These are phyloP conservation scores for Hesperia comma DNA, from an alignment of 2,888 invertebrate genomes.

Conservation along the genomic window DNA sequence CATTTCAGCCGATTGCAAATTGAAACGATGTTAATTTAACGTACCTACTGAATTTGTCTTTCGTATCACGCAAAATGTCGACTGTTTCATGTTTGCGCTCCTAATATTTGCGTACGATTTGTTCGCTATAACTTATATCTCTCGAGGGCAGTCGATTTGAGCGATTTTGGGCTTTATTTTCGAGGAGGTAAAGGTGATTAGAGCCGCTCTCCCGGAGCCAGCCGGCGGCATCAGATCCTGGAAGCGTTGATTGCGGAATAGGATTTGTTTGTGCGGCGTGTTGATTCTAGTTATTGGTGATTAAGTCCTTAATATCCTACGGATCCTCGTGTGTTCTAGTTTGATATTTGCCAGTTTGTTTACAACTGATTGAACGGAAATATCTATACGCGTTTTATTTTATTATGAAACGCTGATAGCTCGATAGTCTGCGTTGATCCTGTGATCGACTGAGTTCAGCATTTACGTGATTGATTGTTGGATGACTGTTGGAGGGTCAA, in stretches of 20 bases:
- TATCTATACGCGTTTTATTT: not conserved
- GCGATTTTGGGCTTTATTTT: conserved; percentile 7
- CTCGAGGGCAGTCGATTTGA: not conserved
- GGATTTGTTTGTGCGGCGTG: conserved; percentile 30
- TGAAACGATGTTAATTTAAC: conserved; percentile 34
- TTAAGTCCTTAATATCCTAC: conserved; percentile 33
- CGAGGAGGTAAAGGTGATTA: not conserved
- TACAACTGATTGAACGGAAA: not conserved
- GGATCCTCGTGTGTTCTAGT: conserved; percentile 25
- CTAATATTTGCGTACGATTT: conserved; percentile 35
- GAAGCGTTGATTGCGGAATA: conserved; percentile 31
- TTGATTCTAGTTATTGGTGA: conserved; percentile 36
- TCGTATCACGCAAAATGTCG: conserved; percentile 31
- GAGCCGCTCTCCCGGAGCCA: not conserved
- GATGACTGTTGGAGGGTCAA: too few relatives aligned
- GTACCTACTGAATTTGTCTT: conserved; percentile 27
- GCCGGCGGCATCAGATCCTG: conserved; percentile 6
- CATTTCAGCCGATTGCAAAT: conserved; percentile 34
- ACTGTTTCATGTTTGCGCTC: conserved; percentile 24
- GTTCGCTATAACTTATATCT: conserved; percentile 22
- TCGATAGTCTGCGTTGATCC: too few relatives aligned
- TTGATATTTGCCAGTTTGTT: conserved; percentile 15
- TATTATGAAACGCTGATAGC: too few relatives aligned
- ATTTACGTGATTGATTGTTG: too few relatives aligned
- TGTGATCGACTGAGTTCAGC: too few relatives aligned